Evolutionary conservation across 1,140 invertebrate species (phyloP).

Genomic region (Zaprionus ghesquierei): DNA sequence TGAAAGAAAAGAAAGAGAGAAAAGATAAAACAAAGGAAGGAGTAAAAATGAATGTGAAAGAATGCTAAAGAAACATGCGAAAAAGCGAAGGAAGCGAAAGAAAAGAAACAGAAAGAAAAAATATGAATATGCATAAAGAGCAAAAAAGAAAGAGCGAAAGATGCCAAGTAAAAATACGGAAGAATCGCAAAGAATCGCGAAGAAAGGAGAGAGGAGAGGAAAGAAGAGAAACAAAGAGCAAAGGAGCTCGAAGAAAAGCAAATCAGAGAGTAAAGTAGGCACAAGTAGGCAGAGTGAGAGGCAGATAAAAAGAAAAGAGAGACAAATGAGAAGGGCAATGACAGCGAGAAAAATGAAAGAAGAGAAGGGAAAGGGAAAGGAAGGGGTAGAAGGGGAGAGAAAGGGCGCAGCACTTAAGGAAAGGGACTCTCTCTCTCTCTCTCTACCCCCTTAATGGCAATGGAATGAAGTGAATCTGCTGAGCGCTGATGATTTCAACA

Average conservation of each 20-base stretch:
- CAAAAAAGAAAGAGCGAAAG: too few relatives aligned
- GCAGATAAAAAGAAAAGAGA: neutral
- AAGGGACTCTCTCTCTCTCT: neutral
- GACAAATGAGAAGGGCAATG: neutral
- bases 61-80: too few relatives aligned
- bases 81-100: too few relatives aligned
- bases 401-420: neutral
- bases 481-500: conserved; percentile 55
- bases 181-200: too few relatives aligned
- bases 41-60: too few relatives aligned
- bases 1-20: too few relatives aligned
- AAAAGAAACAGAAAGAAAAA: too few relatives aligned
- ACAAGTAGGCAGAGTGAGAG: neutral
- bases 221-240: neutral
- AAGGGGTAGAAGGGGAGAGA: neutral
- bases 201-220: too few relatives aligned
- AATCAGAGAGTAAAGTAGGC: neutral
- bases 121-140: too few relatives aligned
- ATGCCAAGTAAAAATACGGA: too few relatives aligned
- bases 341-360: neutral
- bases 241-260: neutral
- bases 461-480: conserved; percentile 38
- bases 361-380: neutral
- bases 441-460: neutral
- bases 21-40: too few relatives aligned